These are phyloP conservation scores for Phainopepla nitens DNA, from an alignment of 2,113 vertebrate genomes.

Conservation along the genomic window DNA sequence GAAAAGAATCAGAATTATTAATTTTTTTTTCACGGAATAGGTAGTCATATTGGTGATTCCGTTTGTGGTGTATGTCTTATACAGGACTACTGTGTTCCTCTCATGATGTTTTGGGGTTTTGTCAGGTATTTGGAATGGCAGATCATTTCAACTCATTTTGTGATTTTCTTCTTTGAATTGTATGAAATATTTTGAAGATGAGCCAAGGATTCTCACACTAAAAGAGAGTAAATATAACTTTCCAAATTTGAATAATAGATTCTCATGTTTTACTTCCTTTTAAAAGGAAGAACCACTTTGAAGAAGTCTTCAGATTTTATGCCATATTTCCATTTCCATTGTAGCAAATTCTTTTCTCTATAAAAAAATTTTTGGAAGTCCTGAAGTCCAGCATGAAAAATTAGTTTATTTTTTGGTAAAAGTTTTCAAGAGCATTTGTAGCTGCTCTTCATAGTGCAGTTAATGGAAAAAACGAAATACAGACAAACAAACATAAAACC, in stretches of 20 bases:
- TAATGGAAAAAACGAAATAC: not conserved
- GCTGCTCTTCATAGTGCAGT: not conserved
- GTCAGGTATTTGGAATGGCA: not conserved
- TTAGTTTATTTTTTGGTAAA: not conserved
- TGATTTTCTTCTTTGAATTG: not conserved
- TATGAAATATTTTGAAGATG: not conserved
- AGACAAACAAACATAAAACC: not conserved
- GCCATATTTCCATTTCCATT: not conserved
- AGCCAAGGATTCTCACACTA: not conserved
- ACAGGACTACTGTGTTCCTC: not conserved
- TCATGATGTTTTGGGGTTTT: not conserved
- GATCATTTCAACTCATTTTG: not conserved
- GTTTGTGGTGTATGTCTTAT: not conserved
- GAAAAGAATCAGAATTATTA: not conserved
- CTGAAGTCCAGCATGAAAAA: not conserved
- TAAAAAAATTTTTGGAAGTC: not conserved
- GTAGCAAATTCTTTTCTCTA: not conserved
- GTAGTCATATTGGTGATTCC: not conserved
- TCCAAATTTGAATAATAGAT: not conserved
- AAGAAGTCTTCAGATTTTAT: not conserved
- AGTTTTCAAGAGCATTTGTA: not conserved
- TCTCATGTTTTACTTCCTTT: not conserved
- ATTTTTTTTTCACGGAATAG: not conserved
- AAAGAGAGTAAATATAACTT: not conserved
- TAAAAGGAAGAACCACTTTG: not conserved